phyloP scores from a whole-genome alignment of 2,888 invertebrate species.

The Lymantria monacha region DNA sequence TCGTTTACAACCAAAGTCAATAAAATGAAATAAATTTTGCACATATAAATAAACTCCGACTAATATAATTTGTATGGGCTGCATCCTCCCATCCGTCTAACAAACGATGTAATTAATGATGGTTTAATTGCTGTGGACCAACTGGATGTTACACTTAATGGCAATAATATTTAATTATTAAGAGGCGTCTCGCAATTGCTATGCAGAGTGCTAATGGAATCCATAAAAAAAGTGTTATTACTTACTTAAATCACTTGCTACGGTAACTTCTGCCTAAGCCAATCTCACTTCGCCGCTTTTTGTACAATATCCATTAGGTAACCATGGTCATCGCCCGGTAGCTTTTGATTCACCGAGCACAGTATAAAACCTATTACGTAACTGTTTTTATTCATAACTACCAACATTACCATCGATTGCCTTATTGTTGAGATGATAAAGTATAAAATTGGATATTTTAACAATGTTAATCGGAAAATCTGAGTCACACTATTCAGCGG shows the following conservation, averaged over 20 bases:
- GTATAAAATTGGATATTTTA: conserved; percentile 13
- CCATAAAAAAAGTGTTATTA: conserved; percentile 7
- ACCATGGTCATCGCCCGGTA: conserved; percentile 44
- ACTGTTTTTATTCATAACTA: conserved; percentile 22
- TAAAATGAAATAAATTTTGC: too few relatives aligned
- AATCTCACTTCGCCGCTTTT: conserved; percentile 16
- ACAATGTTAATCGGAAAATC: conserved; percentile 19
- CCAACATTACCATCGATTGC: conserved; percentile 1
- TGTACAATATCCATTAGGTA: conserved; percentile 37
- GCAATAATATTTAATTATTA: background rate
- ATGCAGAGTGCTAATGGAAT: conserved; percentile 4
- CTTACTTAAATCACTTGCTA: conserved; percentile 4
- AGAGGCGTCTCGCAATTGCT: conserved; percentile 1
- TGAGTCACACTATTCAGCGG: conserved; percentile 29
- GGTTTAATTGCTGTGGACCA: background rate
- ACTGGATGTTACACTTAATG: background rate
- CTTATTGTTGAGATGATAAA: conserved; percentile 5
- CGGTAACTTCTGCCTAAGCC: conserved; percentile 8
- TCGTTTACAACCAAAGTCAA: too few relatives aligned
- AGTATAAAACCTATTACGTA: conserved; percentile 16
- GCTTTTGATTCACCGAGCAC: conserved; percentile 25
- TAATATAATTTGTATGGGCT: too few relatives aligned
- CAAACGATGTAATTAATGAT: too few relatives aligned
- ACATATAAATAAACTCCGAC: too few relatives aligned
- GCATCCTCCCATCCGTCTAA: too few relatives aligned